Evolutionary conservation across 2,797 vertebrate species (phyloP), one percentile per base, ranked within the genome.

Genomic region (Halcyon leucocephala): DNA sequence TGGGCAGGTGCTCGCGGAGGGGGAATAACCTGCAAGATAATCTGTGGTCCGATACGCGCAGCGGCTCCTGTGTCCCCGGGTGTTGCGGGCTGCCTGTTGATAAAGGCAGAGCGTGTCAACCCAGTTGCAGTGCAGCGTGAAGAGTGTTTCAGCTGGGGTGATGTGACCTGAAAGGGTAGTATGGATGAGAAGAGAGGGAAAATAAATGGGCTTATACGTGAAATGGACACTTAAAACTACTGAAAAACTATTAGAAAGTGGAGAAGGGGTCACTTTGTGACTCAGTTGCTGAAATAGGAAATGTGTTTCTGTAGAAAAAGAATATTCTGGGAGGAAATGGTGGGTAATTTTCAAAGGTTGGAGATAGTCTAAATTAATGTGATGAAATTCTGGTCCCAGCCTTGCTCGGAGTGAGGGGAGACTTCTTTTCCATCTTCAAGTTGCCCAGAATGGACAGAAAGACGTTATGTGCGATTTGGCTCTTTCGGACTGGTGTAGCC

Each of bases 31-130:
- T 1, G 2, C 18, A 25, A 9, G 39, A 14, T 21, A 5, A 74
- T 46, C 57, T 78, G 48, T 42, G 44, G 24, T n/a, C 51, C 4
- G 4, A 8, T 6, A 28, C 21, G 49, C 0, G 1, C 14, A 8
- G 49, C 1, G 1, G 33, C 41, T 82, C 25, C 0, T 0, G 0
- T 41, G 61, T n/a, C 64, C 31, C 65, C 14, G 17, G 42, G 31
- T 8, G 65, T 11, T 71, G 65, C 44, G 13, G n/a, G 5, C 25
- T 51, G 61, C 6, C 26, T 6, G 4, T 20, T 58, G 72, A 10
- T 55, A 46, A 9, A 61, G 51, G 54, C 85, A 73, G 20, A 9
- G 29, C 2, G 3, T 55, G 39, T n/a, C 65, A 58, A 39, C 55
- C 8, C 28, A 35, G 55, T 17, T 44, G 55, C n/a, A 29, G 4